phyloP scores from a whole-genome alignment of 2,888 invertebrate genomes.

The Eledona agricola region DNA sequence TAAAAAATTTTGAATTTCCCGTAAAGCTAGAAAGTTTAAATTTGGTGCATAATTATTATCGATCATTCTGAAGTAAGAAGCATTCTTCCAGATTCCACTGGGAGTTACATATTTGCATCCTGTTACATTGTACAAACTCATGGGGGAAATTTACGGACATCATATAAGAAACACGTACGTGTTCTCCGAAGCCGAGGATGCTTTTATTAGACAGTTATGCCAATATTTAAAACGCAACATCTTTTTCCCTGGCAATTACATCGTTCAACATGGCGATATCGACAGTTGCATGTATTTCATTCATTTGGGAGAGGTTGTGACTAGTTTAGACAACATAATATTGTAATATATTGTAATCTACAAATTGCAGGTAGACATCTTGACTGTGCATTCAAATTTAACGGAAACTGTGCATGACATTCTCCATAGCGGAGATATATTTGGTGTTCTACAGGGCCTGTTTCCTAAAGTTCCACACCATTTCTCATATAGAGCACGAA shows the following conservation, averaged over 20 bases:
- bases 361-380: slow-evolving; percentile 59
- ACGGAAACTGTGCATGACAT: slow-evolving; percentile 64
- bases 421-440: slow-evolving; percentile 66
- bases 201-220: slow-evolving; percentile 65
- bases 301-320: slow-evolving; percentile 65
- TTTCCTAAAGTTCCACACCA: slow-evolving; percentile 66
- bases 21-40: too few relatives aligned
- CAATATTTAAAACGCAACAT: slow-evolving; percentile 65
- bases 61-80: too few relatives aligned
- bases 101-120: slow-evolving; percentile 23
- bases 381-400: slow-evolving; percentile 65
- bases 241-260: slow-evolving; percentile 67
- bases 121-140: slow-evolving; percentile 52
- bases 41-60: too few relatives aligned
- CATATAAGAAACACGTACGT: slow-evolving; percentile 65
- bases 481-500: slow-evolving; percentile 66
- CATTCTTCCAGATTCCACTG: slow-evolving; percentile 25
- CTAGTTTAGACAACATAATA: too few relatives aligned
- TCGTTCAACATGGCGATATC: slow-evolving; percentile 67
- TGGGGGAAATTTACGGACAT: slow-evolving; percentile 65
- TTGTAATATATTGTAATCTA: slow-evolving; percentile 9
- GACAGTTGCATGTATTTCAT: slow-evolving; percentile 68
- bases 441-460: slow-evolving; percentile 67
- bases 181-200: slow-evolving; percentile 64
- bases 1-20: too few relatives aligned